These are phyloP conservation scores for Nylanderia fulva DNA, from an alignment of 1,140 invertebrate genomes.

Conservation along the genomic window DNA sequence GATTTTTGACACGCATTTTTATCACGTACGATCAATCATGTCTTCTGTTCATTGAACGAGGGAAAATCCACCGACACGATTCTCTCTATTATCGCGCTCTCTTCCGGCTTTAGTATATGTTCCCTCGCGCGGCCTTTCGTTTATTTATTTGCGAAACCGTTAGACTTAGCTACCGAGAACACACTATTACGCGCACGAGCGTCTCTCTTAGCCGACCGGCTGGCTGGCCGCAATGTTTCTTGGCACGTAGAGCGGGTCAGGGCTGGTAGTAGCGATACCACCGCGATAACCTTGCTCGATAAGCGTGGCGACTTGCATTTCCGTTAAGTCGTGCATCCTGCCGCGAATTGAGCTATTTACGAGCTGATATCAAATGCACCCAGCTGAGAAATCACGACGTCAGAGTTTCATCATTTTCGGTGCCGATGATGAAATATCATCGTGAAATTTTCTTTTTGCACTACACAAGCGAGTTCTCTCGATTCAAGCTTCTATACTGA, in stretches of 20 bases:
- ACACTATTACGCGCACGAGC: slow-evolving; percentile 55
- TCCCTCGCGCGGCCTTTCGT: neutral
- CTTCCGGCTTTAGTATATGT: slow-evolving; percentile 12
- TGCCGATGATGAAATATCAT: neutral
- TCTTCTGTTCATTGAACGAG: slow-evolving; percentile 9
- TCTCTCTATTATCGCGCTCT: slow-evolving; percentile 24
- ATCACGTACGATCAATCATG: slow-evolving; percentile 16
- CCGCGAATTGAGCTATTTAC: slow-evolving; percentile 50
- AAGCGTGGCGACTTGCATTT: slow-evolving; percentile 50
- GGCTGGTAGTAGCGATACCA: slow-evolving; percentile 43
- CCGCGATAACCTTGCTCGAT: slow-evolving; percentile 61
- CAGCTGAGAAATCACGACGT: neutral
- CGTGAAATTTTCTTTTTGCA: neutral
- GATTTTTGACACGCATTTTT: neutral
- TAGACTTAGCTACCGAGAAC: slow-evolving; percentile 58
- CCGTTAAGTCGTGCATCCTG: slow-evolving; percentile 55
- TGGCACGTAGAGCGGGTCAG: slow-evolving; percentile 63
- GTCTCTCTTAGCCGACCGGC: slow-evolving; percentile 23
- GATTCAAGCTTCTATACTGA: neutral
- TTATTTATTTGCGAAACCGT: slow-evolving; percentile 58
- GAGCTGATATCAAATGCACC: slow-evolving; percentile 8
- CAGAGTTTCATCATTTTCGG: slow-evolving; percentile 2
- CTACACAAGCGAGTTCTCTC: neutral
- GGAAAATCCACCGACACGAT: neutral
- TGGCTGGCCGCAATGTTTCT: slow-evolving; percentile 50